phyloP scores from a whole-genome alignment of 2,888 invertebrate genomes.

The Ptilodon capucinus region DNA sequence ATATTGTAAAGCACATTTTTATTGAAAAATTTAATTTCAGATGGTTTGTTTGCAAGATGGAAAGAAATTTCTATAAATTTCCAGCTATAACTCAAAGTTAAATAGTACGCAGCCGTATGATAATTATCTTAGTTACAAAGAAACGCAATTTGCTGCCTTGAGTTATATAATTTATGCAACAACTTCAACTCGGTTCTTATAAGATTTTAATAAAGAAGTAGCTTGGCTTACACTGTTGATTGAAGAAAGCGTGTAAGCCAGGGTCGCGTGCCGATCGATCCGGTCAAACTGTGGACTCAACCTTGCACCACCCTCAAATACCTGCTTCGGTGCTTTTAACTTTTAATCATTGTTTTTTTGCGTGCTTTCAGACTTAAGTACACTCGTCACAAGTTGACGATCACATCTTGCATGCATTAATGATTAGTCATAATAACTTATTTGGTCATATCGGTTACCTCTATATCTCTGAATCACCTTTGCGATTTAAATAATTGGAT shows the following conservation, averaged over 20 bases:
- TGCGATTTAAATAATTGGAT: too few species aligned
- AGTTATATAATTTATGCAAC: not conserved
- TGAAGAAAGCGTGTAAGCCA: conserved; percentile 42
- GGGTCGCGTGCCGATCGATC: conserved; percentile 59
- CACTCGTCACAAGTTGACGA: too few species aligned
- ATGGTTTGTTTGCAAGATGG: too few species aligned
- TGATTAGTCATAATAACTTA: too few species aligned
- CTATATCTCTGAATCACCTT: too few species aligned
- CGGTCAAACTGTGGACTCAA: conserved; percentile 52
- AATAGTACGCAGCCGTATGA: too few species aligned
- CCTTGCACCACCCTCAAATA: conserved; percentile 48
- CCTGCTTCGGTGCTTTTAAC: not conserved
- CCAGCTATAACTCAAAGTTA: too few species aligned
- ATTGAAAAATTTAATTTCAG: too few species aligned
- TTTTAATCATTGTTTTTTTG: not conserved
- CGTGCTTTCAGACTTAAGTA: not conserved
- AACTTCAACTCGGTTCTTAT: not conserved
- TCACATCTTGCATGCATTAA: too few species aligned
- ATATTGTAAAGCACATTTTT: too few species aligned
- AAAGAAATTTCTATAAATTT: too few species aligned
- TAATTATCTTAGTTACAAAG: not conserved
- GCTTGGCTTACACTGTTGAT: conserved; percentile 13
- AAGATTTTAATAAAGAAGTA: not conserved
- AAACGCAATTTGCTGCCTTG: not conserved
- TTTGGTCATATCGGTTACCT: too few species aligned